A percentile compares a stretch with the other conserved stretches of the same genome.
Evolutionary conservation across 1,140 invertebrate species (phyloP).

Genomic region (Conus betulinus): DNA sequence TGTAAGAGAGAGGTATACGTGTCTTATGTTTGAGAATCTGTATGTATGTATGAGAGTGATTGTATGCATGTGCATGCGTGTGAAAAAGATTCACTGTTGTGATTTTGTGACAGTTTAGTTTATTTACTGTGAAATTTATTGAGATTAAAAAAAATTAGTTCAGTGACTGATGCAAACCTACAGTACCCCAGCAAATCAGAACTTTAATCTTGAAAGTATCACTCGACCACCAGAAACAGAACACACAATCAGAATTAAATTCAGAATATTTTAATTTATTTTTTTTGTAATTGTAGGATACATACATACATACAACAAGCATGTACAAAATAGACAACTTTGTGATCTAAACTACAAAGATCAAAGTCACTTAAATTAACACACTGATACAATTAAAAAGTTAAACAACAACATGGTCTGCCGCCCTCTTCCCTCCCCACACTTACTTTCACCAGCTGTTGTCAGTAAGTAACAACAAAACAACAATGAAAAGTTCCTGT

Average conservation of each 20-base stretch:
- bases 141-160: neutral
- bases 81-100: neutral
- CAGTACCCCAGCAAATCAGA: neutral
- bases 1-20: too few species aligned
- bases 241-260: neutral
- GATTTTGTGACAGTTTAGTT: neutral
- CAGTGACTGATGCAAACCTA: neutral
- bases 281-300: neutral
- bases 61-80: neutral
- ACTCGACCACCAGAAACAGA: neutral
- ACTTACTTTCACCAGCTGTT: too few species aligned
- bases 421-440: too few species aligned
- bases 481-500: too few species aligned
- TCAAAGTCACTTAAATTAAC: too few species aligned
- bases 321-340: constrained; percentile 11
- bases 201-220: neutral
- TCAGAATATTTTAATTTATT: neutral
- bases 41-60: too few species aligned
- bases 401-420: too few species aligned
- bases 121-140: neutral
- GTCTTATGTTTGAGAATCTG: too few species aligned
- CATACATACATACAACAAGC: neutral
- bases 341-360: constrained; percentile 1
- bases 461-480: too few species aligned
- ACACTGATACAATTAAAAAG: too few species aligned